Evolutionary conservation across 2,797 vertebrate species (phyloP).

Genomic region (Numenius phaeopus): DNA sequence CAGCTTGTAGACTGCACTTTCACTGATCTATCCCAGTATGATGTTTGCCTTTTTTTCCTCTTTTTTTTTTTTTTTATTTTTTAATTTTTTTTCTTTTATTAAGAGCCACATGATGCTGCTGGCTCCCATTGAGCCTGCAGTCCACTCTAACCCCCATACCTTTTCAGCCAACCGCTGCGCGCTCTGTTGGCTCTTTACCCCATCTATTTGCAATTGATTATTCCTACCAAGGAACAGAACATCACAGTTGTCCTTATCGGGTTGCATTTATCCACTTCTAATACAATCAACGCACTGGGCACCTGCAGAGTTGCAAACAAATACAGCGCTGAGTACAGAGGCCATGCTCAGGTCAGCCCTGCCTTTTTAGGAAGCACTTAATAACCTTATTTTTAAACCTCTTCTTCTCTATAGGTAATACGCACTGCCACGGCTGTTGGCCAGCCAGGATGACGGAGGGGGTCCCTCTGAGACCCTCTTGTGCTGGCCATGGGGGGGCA

Average conservation of each 20-base stretch:
- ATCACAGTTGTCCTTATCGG: not conserved
- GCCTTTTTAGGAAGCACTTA: not conserved
- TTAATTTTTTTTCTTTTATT: not conserved
- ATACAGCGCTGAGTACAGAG: not conserved
- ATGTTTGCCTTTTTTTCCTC: not conserved
- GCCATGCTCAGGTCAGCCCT: not conserved
- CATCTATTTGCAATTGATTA: not conserved
- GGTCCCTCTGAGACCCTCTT: not conserved
- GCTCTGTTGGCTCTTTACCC: not conserved
- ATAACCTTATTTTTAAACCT: not conserved
- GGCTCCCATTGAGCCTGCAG: not conserved
- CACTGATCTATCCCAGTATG: not conserved
- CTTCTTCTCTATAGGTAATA: not conserved
- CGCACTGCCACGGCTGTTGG: not conserved
- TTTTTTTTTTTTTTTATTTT: not conserved
- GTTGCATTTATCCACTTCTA: not conserved
- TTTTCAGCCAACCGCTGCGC: not conserved
- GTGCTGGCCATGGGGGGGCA: not conserved
- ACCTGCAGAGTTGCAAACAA: constrained; percentile 24
- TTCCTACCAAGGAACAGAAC: not conserved
- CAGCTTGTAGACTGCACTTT: not conserved
- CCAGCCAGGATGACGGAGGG: not conserved
- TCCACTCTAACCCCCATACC: not conserved
- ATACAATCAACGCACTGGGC: not conserved
- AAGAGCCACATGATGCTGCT: not conserved